Evolutionary conservation across 2,888 invertebrate species (phyloP).

Genomic region (Uropetala carovei): DNA sequence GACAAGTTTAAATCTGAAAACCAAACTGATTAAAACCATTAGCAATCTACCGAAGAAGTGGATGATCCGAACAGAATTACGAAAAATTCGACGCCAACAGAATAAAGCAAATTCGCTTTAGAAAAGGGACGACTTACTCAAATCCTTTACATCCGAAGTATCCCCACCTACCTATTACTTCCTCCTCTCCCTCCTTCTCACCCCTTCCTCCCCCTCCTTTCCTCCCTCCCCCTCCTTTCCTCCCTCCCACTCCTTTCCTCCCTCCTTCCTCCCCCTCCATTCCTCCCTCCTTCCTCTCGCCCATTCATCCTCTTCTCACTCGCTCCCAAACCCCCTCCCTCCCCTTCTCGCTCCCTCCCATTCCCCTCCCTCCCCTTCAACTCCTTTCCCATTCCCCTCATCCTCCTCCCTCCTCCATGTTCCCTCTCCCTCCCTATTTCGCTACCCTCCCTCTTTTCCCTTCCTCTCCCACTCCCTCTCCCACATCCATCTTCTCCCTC

Average conservation of each 20-base stretch:
- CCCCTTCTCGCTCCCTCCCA: not conserved
- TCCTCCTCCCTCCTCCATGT: not conserved
- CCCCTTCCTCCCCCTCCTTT: not conserved
- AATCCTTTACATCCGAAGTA: too few species aligned
- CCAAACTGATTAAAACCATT: too few species aligned
- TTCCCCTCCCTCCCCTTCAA: too few species aligned
- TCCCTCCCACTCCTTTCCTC: not conserved
- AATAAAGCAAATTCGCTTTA: too few species aligned
- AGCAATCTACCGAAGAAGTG: too few species aligned
- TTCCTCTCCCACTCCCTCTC: too few species aligned
- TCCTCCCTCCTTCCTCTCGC: not conserved
- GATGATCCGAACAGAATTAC: too few species aligned
- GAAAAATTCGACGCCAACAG: too few species aligned
- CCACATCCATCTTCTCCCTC: too few species aligned
- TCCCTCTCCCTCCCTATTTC: not conserved
- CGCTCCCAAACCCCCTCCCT: not conserved
- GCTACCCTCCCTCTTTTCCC: not conserved
- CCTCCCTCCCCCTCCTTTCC: not conserved
- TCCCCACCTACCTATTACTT: not conserved
- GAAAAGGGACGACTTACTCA: too few species aligned
- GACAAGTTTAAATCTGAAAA: too few species aligned
- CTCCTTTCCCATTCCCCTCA: not conserved
- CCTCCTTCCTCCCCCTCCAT: not conserved
- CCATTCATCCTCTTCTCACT: not conserved
- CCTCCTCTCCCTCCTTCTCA: not conserved